These are phyloP conservation scores for Oligia latruncula DNA, from an alignment of 2,888 invertebrate genomes.

Conservation along the genomic window DNA sequence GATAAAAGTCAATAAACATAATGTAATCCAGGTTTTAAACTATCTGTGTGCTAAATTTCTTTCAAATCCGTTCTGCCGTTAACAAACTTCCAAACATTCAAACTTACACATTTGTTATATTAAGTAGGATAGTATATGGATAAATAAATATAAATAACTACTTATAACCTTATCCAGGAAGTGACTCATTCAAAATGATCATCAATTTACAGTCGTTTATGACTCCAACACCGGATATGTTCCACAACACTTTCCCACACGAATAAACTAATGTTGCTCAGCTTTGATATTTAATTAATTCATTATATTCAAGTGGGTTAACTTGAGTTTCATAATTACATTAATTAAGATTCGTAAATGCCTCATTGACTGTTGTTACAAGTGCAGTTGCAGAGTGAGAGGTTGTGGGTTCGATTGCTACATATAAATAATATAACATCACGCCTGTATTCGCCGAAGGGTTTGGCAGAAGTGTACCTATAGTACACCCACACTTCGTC, in stretches of 20 bases:
- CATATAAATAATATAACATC: neutral
- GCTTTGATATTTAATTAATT: conserved; percentile 44
- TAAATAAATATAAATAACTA: neutral
- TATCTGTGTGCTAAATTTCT: neutral
- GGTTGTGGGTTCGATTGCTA: neutral
- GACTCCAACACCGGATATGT: conserved; percentile 46
- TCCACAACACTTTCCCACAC: conserved; percentile 45
- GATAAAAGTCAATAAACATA: neutral
- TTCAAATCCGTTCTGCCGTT: neutral
- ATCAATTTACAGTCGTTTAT: conserved; percentile 30
- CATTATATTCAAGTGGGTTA: conserved; percentile 33
- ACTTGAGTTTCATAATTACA: conserved; percentile 39
- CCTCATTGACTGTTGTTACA: neutral
- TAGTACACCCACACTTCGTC: neutral
- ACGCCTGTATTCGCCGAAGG: neutral
- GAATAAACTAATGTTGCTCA: conserved; percentile 18
- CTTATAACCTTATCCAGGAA: conserved; percentile 33
- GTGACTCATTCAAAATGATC: conserved; percentile 7
- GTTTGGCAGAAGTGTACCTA: too few species aligned
- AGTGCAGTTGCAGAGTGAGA: neutral
- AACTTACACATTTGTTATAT: neutral
- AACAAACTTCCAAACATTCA: neutral
- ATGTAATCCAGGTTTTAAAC: neutral
- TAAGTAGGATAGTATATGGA: neutral
- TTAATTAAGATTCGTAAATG: conserved; percentile 33